Percentiles rank a stretch among this genome's conserved stretches.
Evolutionary conservation across 2,113 vertebrate species (phyloP).

Genomic region (Phyllostomus discolor): DNA sequence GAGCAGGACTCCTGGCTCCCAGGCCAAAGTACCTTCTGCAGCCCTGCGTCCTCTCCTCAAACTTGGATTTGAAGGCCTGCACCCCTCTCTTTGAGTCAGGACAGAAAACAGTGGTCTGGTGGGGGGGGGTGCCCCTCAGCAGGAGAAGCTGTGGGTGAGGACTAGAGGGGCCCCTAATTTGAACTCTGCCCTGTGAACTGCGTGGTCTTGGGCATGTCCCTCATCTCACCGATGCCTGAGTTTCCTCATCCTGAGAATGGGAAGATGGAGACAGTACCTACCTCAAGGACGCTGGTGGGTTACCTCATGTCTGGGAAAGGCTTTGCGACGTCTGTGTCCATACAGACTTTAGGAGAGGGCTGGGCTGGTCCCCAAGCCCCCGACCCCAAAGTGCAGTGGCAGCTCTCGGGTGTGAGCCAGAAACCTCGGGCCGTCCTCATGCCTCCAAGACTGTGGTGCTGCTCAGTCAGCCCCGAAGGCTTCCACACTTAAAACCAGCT

Average conservation of each 20-base stretch:
- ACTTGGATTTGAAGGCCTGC: background rate
- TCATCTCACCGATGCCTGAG: background rate
- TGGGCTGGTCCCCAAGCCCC: background rate
- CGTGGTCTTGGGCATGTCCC: background rate
- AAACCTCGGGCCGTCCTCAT: background rate
- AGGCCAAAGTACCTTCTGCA: background rate
- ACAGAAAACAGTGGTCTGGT: background rate
- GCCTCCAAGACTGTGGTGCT: background rate
- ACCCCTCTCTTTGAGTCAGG: background rate
- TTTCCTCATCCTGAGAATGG: background rate
- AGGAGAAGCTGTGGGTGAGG: too few species aligned
- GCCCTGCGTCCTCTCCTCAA: background rate
- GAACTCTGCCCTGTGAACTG: background rate
- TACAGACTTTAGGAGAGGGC: background rate
- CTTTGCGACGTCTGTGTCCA: background rate
- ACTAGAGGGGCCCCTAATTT: background rate
- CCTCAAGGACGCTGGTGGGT: rapidly evolving
- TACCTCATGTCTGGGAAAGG: background rate
- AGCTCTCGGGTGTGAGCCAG: background rate
- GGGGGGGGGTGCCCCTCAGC: background rate
- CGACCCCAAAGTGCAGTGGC: background rate
- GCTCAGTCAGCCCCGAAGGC: rapidly evolving
- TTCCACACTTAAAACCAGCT: background rate
- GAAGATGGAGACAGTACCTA: background rate
- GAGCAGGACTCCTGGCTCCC: background rate